Evolutionary conservation across 2,113 vertebrate genomes (phyloP), one percentile per base, ranked within the genome.

Genomic region (Rattus rattus): DNA sequence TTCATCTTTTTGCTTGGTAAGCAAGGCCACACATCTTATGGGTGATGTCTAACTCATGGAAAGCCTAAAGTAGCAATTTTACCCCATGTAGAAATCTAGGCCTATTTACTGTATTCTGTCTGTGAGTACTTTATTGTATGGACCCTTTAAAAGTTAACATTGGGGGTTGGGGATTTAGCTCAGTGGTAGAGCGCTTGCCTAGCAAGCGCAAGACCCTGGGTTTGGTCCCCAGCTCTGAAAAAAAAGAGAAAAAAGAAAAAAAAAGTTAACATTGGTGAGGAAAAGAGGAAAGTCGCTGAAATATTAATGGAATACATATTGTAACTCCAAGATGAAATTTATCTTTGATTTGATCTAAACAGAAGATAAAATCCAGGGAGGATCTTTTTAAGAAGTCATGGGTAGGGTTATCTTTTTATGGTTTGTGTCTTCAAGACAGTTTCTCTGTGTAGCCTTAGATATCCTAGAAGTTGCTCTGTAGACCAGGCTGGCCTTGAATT

Each of bases 261-360:
- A 87, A 69, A 7, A 91, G 49, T 95, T 95, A 85, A 39, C 24
- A 93, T 81, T 96, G 56, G 30, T 90, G 36, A 92, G 63, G 36
- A 54, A 96, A 88, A 72, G n/a, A 91, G 52, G 73, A 87, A 89
- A 65, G 17, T 80, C 56, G 79, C 54, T 95, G 85, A 94, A 28
- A 69, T 89, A 85, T 47, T 80, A 89, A 69, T 95, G 43, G 79
- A 92, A 94, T 92, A 22, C 77, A 69, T 90, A 12, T 79, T 72
- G 47, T 84, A 94, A 95, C 76, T 88, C 36, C 75, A 20, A 93
- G 86, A 67, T 95, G 92, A 94, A 87, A 80, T 81, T 94, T 94
- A 47, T 72, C 22, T 80, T 81, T 86, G 59, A 26, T 56, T 92
- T 89, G 39, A 70, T 92, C 20, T 92, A 73, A 61, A 81, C 30